A percentile compares a stretch with the other conserved stretches of the same genome.
These are phyloP conservation scores for Pseudococcus jackbeardsleyi DNA, from an alignment of 2,888 invertebrate genomes.

Conservation along the genomic window DNA sequence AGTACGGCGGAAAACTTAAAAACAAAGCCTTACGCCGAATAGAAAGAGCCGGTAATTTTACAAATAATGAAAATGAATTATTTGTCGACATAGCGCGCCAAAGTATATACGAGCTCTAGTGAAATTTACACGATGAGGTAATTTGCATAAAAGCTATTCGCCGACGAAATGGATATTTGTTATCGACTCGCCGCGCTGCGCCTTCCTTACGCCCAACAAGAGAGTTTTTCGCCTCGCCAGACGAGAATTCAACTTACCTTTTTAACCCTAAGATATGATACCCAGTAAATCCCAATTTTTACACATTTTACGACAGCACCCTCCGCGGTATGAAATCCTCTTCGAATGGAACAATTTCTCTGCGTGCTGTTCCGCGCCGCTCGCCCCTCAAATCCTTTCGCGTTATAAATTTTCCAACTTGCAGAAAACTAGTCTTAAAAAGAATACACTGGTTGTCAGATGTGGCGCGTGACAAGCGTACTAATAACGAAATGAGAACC, in stretches of 20 bases:
- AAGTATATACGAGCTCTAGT: slow-evolving; percentile 2
- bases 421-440: slow-evolving; percentile 59
- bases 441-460: slow-evolving; percentile 58
- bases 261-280: slow-evolving; percentile 52
- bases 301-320: slow-evolving; percentile 47
- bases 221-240: slow-evolving; percentile 17
- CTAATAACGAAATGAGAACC: slow-evolving; percentile 25
- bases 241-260: slow-evolving; percentile 45
- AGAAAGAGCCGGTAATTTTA: slow-evolving; percentile 22
- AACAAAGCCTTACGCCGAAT: neutral
- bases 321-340: neutral
- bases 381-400: neutral
- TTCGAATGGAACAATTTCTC: slow-evolving; percentile 32
- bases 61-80: slow-evolving; percentile 51
- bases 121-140: slow-evolving; percentile 43
- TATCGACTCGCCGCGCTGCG: slow-evolving; percentile 10
- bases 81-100: slow-evolving; percentile 13
- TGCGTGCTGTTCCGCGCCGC: neutral
- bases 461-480: slow-evolving; percentile 57
- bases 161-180: slow-evolving; percentile 42
- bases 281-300: slow-evolving; percentile 58
- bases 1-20: neutral
- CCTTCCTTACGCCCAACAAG: neutral
- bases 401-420: slow-evolving; percentile 57
- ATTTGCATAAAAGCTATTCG: slow-evolving; percentile 50